Percentiles rank a stretch among this genome's conserved stretches.
Conservation (phyloP, 2,113 vertebrate species). For the Daboia siamensis region DNA sequence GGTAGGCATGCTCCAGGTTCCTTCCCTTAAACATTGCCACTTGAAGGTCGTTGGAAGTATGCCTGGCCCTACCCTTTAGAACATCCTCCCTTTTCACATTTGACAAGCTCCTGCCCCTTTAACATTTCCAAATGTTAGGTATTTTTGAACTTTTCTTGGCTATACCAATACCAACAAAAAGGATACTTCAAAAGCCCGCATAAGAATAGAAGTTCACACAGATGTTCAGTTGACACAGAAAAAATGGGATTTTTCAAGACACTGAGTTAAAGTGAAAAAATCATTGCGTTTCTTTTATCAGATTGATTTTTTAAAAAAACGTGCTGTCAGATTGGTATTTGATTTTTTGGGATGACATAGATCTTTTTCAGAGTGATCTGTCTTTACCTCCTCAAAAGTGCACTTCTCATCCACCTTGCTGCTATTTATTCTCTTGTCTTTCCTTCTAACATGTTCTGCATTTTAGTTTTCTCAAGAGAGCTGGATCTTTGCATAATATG, state of each 20-base stretch:
- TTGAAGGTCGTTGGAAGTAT: background rate
- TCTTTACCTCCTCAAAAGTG: background rate
- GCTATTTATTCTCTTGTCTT: no score
- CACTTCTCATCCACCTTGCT: no score
- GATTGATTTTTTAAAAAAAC: background rate
- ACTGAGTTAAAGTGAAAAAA: background rate
- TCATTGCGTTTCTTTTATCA: background rate
- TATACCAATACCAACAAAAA: background rate
- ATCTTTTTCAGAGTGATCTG: background rate
- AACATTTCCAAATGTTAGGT: background rate
- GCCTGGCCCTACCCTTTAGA: background rate
- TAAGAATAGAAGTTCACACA: background rate
- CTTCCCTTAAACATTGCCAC: background rate
- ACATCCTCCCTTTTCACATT: background rate
- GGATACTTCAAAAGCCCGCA: background rate
- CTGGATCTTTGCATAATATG: no score
- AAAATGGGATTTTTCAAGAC: background rate
- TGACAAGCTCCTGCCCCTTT: background rate
- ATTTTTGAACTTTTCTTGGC: background rate
- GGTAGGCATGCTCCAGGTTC: background rate
- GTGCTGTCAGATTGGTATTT: background rate
- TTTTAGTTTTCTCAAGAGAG: no score
- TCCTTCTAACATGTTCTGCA: no score
- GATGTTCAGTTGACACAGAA: background rate
- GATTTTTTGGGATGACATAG: background rate